Evolutionary conservation across 2,888 invertebrate species (phyloP).

Genomic region (Gortyna flavago): DNA sequence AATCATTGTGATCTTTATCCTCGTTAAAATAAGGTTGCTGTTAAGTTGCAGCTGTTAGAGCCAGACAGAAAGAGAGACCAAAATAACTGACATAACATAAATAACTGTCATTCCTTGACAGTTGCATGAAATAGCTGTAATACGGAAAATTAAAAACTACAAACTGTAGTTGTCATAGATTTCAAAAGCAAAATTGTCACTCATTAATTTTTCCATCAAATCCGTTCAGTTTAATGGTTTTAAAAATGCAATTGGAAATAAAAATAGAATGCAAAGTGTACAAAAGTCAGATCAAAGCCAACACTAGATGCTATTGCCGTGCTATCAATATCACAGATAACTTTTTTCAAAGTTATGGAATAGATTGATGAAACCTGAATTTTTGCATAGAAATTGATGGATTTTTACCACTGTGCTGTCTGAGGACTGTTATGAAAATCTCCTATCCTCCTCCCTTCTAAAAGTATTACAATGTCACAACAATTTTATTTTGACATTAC

Average conservation of each 20-base stretch:
- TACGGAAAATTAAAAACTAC: not conserved
- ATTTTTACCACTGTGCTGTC: conserved; percentile 18
- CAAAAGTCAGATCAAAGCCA: conserved; percentile 27
- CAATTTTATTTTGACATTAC: not conserved
- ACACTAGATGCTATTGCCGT: conserved; percentile 27
- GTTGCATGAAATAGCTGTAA: not conserved
- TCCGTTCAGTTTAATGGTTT: not conserved
- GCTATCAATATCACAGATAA: conserved; percentile 39
- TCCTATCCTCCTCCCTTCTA: no score
- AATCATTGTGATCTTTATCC: no score
- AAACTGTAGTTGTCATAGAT: not conserved
- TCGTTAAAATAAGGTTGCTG: no score
- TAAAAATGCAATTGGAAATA: conserved; percentile 15
- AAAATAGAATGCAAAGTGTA: conserved; percentile 11
- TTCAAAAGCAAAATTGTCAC: not conserved
- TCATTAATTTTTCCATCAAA: not conserved
- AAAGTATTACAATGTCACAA: not conserved
- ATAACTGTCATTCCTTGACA: not conserved
- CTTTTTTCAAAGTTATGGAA: conserved; percentile 30
- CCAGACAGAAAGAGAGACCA: not conserved
- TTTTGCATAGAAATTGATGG: conserved; percentile 43
- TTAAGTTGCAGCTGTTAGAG: no score
- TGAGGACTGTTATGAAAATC: not conserved
- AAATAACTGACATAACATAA: no score
- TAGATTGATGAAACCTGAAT: conserved; percentile 25